Percentiles rank a stretch among this genome's conserved stretches.
Conservation (phyloP, 1,140 invertebrate species). For the Saxidomus purpurata region DNA sequence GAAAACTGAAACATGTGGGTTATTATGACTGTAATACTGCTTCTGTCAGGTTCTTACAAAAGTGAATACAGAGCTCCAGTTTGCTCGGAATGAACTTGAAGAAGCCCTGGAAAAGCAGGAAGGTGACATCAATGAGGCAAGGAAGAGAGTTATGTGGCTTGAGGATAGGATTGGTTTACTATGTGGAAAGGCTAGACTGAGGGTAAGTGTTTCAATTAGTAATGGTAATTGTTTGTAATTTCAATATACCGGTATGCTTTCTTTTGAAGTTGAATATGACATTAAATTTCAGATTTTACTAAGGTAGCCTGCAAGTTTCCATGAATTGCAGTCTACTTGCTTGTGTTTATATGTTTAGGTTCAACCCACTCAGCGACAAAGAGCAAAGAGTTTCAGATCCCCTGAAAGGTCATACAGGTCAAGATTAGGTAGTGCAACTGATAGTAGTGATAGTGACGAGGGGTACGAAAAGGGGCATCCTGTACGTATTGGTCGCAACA, state of each 20-base stretch:
- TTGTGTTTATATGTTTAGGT: too few species aligned
- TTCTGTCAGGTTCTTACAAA: conserved; percentile 83
- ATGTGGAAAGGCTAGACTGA: conserved; percentile 76
- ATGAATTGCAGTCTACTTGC: too few species aligned
- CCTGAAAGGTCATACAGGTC: conserved; percentile 70
- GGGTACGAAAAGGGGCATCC: conserved; percentile 1
- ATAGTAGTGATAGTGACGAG: conserved; percentile 66
- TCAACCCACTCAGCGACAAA: conserved; percentile 50
- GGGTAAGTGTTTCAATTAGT: conserved; percentile 73
- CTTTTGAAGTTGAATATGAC: too few species aligned
- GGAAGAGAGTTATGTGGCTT: conserved; percentile 84
- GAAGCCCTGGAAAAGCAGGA: conserved; percentile 75
- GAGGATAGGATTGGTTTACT: conserved; percentile 84
- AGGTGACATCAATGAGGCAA: conserved; percentile 79
- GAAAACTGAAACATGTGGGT: too few species aligned
- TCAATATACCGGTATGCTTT: too few species aligned
- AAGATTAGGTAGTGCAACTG: conserved; percentile 55
- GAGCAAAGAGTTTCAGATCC: conserved; percentile 63
- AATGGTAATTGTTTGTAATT: too few species aligned
- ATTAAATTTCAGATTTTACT: too few species aligned
- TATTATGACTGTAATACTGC: too few species aligned
- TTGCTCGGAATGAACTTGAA: conserved; percentile 81
- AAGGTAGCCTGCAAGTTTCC: too few species aligned
- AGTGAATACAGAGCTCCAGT: conserved; percentile 81
- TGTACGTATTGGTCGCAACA: conserved; percentile 44